Evolutionary conservation across 2,113 vertebrate genomes (phyloP).

Genomic region (Phoenicopterus ruber): DNA sequence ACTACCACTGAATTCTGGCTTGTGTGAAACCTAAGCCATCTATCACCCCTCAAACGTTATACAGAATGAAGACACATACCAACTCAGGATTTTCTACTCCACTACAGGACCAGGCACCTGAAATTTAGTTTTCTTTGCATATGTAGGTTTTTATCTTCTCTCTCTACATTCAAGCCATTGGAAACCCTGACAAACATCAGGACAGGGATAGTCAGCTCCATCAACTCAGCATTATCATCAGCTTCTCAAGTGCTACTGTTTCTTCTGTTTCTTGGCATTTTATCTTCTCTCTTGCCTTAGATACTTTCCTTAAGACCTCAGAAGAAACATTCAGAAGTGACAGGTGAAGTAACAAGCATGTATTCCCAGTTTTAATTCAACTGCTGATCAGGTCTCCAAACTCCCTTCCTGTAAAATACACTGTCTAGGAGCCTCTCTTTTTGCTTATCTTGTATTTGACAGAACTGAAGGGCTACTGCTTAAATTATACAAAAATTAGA

Average conservation of each 20-base stretch:
- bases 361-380: background rate
- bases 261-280: background rate
- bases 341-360: background rate
- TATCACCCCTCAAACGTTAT: fast-evolving
- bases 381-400: background rate
- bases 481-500: background rate
- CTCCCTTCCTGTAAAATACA: background rate
- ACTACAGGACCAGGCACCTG: background rate
- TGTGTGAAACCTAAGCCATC: background rate
- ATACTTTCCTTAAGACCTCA: background rate
- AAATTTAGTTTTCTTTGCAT: background rate
- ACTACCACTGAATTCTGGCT: background rate
- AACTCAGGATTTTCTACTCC: background rate
- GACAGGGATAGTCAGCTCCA: background rate
- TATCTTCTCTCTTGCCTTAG: background rate
- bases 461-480: background rate
- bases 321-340: background rate
- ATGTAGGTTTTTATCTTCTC: background rate
- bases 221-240: background rate
- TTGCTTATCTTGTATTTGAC: background rate
- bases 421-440: background rate
- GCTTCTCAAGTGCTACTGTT: background rate
- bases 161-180: background rate
- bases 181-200: background rate
- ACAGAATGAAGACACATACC: background rate